A percentile compares a stretch with the other conserved stretches of the same genome.
phyloP scores from a whole-genome alignment of 2,113 vertebrate genomes.

The Nycticryphes semicollaris region DNA sequence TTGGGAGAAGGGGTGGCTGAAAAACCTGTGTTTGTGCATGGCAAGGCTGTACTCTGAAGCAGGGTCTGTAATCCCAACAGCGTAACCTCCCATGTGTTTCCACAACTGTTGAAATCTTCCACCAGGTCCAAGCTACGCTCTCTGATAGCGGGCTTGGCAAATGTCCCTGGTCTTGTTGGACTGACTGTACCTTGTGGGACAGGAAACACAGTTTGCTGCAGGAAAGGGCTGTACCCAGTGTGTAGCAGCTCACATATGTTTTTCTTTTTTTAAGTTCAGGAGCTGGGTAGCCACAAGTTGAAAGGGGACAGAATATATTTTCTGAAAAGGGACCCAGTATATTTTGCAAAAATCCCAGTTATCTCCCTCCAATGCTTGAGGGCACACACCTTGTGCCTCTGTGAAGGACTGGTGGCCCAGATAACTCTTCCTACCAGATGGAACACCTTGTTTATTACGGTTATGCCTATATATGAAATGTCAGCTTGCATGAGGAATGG shows the following conservation, averaged over 20 bases:
- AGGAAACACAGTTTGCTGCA: slow-evolving; percentile 32
- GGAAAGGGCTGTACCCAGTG: slow-evolving; percentile 19
- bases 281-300: neutral
- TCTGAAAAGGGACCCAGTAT: too few species aligned
- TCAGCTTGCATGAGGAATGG: neutral
- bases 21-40: neutral
- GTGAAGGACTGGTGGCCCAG: neutral
- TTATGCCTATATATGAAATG: neutral
- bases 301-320: neutral
- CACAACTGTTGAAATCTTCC: neutral
- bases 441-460: neutral
- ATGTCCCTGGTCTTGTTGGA: neutral
- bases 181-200: neutral
- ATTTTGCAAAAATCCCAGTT: neutral
- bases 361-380: neutral
- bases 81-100: neutral
- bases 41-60: neutral
- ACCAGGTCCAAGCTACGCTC: neutral
- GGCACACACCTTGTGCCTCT: too few species aligned
- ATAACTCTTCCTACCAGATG: neutral
- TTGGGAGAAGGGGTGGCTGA: neutral
- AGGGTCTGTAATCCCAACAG: neutral
- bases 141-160: neutral
- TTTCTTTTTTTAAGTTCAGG: neutral
- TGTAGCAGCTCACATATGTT: neutral